These are phyloP conservation scores for Melikaiella ostensackeni DNA, from an alignment of 2,888 invertebrate genomes.

Conservation along the genomic window DNA sequence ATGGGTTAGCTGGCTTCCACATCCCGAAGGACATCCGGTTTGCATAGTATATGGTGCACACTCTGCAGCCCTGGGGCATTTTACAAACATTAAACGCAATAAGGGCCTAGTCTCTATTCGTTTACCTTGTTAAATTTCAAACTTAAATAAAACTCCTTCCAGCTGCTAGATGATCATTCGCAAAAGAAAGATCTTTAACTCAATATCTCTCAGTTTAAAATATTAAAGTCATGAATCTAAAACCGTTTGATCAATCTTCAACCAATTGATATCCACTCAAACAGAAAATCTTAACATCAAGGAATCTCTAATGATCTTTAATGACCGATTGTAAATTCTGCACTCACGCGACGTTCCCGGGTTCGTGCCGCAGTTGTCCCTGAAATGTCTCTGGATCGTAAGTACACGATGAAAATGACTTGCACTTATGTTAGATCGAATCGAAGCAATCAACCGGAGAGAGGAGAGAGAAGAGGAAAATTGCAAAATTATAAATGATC, in stretches of 20 bases:
- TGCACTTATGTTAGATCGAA: conserved; percentile 23
- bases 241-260: conserved; percentile 7
- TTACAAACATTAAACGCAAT: conserved; percentile 35
- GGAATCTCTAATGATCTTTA: conserved; percentile 21
- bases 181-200: not conserved
- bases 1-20: conserved; percentile 61
- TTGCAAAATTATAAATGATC: conserved; percentile 24
- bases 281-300: not conserved
- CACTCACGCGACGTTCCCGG: not conserved
- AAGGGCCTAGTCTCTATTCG: not conserved
- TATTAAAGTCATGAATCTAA: conserved; percentile 3
- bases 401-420: conserved; percentile 23
- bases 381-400: conserved; percentile 23
- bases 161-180: conserved; percentile 36
- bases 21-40: conserved; percentile 66
- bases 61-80: not conserved
- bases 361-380: conserved; percentile 13
- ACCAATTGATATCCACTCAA: not conserved
- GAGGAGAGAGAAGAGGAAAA: conserved; percentile 1
- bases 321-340: conserved; percentile 17
- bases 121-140: not conserved
- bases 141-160: not conserved
- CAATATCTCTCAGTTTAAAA: not conserved
- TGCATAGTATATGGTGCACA: conserved; percentile 46
- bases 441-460: conserved; percentile 9